A percentile compares a stretch with the other conserved stretches of the same genome.
Conservation (phyloP, 2,113 vertebrate genomes). For the Orthonyx spaldingii region DNA sequence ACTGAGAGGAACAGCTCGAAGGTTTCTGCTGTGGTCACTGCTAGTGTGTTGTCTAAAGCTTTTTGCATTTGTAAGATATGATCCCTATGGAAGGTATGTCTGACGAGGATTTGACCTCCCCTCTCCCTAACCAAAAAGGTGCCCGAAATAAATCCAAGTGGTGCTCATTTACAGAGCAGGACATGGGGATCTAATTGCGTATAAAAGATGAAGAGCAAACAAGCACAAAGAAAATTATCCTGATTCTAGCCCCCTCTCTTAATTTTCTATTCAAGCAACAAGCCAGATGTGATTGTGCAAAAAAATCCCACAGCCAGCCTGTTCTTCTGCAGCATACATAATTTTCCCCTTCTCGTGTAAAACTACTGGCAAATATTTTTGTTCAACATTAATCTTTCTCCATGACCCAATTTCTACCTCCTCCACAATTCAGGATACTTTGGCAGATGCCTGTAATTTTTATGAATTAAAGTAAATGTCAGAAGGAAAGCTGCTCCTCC, state of each 20-base stretch:
- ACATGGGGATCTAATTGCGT: rapidly evolving
- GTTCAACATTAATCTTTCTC: background rate
- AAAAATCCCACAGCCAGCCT: background rate
- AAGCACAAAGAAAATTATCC: background rate
- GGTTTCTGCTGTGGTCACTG: background rate
- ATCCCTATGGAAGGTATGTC: background rate
- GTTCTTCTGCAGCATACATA: background rate
- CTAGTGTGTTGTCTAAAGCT: background rate
- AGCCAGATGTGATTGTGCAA: background rate
- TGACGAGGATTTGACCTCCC: background rate
- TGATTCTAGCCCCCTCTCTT: background rate
- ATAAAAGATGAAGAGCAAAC: background rate
- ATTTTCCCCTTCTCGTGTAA: background rate
- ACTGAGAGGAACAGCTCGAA: background rate
- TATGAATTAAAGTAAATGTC: conserved; percentile 58
- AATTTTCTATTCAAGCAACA: background rate
- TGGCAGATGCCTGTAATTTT: conserved; percentile 46
- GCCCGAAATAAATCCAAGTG: background rate
- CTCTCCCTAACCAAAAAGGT: background rate
- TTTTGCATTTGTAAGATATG: background rate
- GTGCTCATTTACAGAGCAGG: background rate
- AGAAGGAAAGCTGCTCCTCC: conserved; percentile 10
- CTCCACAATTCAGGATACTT: conserved; percentile 38
- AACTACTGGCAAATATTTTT: conserved; percentile 38
- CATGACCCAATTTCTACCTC: conserved; percentile 45